phyloP scores from a whole-genome alignment of 2,113 vertebrate genomes.

The Crotalus helleri region DNA sequence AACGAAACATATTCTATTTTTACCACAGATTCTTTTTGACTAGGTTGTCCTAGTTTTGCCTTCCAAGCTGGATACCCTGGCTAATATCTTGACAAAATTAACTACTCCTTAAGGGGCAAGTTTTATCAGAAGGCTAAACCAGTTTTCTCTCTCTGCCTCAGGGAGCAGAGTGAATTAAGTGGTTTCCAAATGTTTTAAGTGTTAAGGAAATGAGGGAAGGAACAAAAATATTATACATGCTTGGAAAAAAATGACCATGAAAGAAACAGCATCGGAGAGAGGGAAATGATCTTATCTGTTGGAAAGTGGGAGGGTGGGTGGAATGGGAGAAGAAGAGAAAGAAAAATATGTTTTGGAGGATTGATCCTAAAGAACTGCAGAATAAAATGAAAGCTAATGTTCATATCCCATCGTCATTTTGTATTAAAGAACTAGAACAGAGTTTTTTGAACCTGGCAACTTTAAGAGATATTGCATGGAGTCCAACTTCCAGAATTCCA shows the following conservation, averaged over 20 bases:
- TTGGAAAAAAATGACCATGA: neutral
- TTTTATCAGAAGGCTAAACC: neutral
- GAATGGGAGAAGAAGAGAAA: neutral
- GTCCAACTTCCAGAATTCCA: neutral
- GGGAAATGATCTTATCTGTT: neutral
- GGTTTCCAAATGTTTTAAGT: neutral
- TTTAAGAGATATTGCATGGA: neutral
- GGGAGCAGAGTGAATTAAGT: neutral
- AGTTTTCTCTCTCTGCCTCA: neutral
- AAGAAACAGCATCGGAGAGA: neutral
- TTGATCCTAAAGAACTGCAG: neutral
- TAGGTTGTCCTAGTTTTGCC: neutral
- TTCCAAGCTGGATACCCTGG: neutral
- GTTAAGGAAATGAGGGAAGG: neutral
- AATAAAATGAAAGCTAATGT: neutral
- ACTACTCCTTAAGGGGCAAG: neutral
- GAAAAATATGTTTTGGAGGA: neutral
- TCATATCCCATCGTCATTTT: neutral
- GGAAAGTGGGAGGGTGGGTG: neutral
- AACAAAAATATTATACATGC: neutral
- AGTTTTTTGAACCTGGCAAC: neutral
- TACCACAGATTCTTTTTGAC: neutral
- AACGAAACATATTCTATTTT: neutral
- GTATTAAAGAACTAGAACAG: neutral
- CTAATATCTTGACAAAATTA: neutral